Base-by-base conservation (phyloP, 2,113 vertebrate species). In the Microcebus griseorufus region DNA sequence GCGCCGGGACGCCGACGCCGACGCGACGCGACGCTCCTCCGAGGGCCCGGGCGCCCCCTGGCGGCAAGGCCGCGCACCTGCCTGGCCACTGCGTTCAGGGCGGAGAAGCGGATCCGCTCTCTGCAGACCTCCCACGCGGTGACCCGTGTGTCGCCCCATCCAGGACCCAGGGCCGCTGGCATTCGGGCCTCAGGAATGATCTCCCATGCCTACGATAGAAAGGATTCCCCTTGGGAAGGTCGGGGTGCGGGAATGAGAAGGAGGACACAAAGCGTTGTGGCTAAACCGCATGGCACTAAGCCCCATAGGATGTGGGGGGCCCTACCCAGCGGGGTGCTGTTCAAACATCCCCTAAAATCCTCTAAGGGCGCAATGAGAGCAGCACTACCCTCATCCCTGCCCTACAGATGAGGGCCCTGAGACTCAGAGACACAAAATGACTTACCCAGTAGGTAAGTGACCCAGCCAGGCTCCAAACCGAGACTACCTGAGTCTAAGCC, bases 31-130 rank as follows among this genome's bases (percentile, higher is more conserved):
- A 37, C 27, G 12, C 11, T 11, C 9, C 75, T 16, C 17, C 0
- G 32, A 22, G 51, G 60, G 22, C 12, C 25, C 25, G 2, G 58
- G 20, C 16, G 84, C 95, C 97, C 65, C 70, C 97, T 96, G 60
- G 94, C 22, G 84, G 80, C 70, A 1, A 48, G 11, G 9, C 3
- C 0, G 1, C 9, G 29, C 65, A 34, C 62, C 37, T 92, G 90
- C 94, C 37, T 34, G 14, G 17, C 34, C 11, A 0, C 48, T 1
- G 42, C 65, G 3, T 20, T 42, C 6, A 48, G 37, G 23, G 25
- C 22, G 2, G 39, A 20, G 64, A 42, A 25, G 16, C 37, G 45
- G 23, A 22, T 14, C 9, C 23, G 3, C 45, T 25, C 39, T 67
- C 8, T 51, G 2, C 18, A 2, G 4, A 20, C 83, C 29, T 16